These are phyloP conservation scores for Lordiphosa andalusiaca DNA, from an alignment of 2,888 invertebrate genomes.

Conservation along the genomic window DNA sequence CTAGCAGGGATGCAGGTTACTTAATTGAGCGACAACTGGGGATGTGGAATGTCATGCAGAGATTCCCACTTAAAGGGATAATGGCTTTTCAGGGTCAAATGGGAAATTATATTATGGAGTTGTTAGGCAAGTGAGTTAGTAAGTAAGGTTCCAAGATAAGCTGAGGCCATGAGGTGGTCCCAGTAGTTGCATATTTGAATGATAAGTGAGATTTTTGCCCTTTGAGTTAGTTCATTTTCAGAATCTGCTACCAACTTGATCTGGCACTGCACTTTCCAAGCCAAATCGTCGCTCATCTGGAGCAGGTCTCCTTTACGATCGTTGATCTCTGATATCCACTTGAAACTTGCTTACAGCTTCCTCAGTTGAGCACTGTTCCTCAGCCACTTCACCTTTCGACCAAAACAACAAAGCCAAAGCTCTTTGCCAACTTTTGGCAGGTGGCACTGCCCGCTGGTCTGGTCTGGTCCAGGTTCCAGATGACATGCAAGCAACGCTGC, in stretches of 20 bases:
- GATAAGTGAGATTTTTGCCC: too few relatives aligned
- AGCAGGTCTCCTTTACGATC: constrained; percentile 45
- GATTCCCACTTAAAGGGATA: constrained; percentile 43
- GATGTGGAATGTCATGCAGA: constrained; percentile 14
- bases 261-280: constrained; percentile 9
- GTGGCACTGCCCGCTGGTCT: constrained; percentile 25
- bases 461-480: constrained; percentile 33
- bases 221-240: too few relatives aligned
- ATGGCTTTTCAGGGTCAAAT: constrained; percentile 65
- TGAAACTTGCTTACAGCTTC: constrained; percentile 56
- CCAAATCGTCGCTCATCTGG: constrained; percentile 18
- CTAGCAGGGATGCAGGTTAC: constrained; percentile 8
- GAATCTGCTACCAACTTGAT: too few relatives aligned
- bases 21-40: constrained; percentile 60
- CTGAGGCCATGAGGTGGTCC: constrained; percentile 55
- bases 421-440: constrained; percentile 18
- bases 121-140: constrained; percentile 29
- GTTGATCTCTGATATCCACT: constrained; percentile 70
- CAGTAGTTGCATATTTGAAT: background rate
- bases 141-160: constrained; percentile 45
- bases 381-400: constrained; percentile 33
- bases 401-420: constrained; percentile 29
- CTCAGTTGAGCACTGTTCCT: constrained; percentile 54
- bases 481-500: constrained; percentile 52
- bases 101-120: constrained; percentile 48